Conservation (phyloP, 2,797 vertebrate species). For the Valencia hispanica region DNA sequence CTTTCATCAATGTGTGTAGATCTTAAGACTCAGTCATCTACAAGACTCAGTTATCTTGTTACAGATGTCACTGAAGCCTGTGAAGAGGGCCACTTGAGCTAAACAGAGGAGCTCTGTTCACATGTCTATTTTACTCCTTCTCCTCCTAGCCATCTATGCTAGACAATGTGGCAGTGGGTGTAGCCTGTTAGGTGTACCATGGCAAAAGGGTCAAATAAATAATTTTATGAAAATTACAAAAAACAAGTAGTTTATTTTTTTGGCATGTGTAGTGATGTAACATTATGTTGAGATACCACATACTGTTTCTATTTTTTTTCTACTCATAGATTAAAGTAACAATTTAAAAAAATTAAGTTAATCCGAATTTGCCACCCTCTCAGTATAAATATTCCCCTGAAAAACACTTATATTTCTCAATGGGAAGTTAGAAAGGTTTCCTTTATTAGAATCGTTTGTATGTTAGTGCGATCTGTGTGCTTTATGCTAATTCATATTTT, state of each 20-base stretch:
- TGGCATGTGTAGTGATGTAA: slow-evolving; percentile 14
- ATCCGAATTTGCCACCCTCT: slow-evolving; percentile 38
- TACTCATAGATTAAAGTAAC: slow-evolving; percentile 29
- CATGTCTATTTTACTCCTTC: slow-evolving; percentile 7
- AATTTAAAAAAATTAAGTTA: slow-evolving; percentile 42
- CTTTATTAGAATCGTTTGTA: slow-evolving; percentile 45
- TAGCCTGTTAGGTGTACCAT: slow-evolving; percentile 40
- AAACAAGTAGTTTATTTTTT: background rate
- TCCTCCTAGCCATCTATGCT: slow-evolving; percentile 18
- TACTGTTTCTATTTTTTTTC: slow-evolving; percentile 30
- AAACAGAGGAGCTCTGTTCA: slow-evolving; percentile 15
- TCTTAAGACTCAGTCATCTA: slow-evolving; percentile 13
- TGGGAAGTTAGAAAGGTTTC: slow-evolving; percentile 27
- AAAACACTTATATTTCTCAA: slow-evolving; percentile 27
- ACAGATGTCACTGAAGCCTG: slow-evolving; percentile 27
- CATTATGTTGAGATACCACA: slow-evolving; percentile 1
- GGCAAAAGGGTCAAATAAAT: slow-evolving; percentile 33
- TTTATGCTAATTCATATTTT: slow-evolving; percentile 35
- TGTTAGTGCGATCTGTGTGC: slow-evolving; percentile 12
- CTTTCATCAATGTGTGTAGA: slow-evolving; percentile 13
- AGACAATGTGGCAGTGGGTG: slow-evolving; percentile 13
- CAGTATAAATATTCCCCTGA: slow-evolving; percentile 32
- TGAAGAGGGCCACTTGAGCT: slow-evolving; percentile 48
- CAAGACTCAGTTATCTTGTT: slow-evolving; percentile 13
- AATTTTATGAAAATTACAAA: slow-evolving; percentile 31